A percentile compares a stretch with the other conserved stretches of the same genome.
These are phyloP conservation scores for Macroglossus sobrinus DNA, from an alignment of 2,113 vertebrate species.

Conservation along the genomic window DNA sequence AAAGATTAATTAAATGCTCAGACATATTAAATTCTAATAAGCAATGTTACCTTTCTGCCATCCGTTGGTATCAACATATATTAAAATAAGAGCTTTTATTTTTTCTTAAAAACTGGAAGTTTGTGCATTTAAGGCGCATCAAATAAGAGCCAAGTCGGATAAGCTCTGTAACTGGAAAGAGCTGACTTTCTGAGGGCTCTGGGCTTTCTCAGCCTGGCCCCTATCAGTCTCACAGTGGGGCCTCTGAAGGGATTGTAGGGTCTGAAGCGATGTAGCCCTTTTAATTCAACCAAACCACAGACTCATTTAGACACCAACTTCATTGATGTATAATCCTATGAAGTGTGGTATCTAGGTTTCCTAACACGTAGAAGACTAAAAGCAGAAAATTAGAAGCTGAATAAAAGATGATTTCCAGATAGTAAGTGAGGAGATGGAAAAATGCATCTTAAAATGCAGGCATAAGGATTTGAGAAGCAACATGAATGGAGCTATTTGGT, in stretches of 20 bases:
- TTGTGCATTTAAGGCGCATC: neutral
- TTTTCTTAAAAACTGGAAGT: neutral
- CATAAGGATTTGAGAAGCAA: neutral
- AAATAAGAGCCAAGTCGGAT: neutral
- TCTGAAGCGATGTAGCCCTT: neutral
- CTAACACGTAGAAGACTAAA: neutral
- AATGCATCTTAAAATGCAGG: neutral
- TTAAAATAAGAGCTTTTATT: neutral
- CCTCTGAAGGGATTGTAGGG: neutral
- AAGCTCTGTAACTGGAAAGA: neutral
- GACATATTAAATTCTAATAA: slow-evolving; percentile 14
- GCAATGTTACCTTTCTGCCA: neutral
- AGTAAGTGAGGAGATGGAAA: neutral
- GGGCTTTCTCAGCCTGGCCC: neutral
- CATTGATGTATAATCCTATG: neutral
- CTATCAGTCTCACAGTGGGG: rapidly evolving
- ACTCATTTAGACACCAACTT: neutral
- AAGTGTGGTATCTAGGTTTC: neutral
- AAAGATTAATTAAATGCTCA: slow-evolving; percentile 31
- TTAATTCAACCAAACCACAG: neutral
- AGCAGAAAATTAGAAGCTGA: neutral
- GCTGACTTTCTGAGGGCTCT: neutral
- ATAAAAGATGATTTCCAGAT: neutral
- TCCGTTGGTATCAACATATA: slow-evolving; percentile 16
- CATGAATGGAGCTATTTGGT: neutral